Percentiles rank a stretch among this genome's conserved stretches.
phyloP scores from a whole-genome alignment of 2,797 vertebrate species.

The Uromys caudimaculatus region DNA sequence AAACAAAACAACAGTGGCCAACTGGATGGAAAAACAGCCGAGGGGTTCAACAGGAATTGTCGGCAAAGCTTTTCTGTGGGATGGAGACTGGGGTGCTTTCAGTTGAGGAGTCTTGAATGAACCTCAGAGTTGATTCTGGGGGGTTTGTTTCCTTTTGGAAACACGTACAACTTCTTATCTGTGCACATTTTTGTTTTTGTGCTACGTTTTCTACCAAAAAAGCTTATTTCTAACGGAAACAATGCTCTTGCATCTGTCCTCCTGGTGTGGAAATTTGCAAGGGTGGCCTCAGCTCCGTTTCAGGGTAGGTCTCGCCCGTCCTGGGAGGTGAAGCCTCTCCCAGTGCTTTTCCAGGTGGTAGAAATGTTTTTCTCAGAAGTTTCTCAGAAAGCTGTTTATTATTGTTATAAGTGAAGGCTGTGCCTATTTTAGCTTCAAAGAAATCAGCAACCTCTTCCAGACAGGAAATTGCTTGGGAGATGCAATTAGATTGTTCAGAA shows the following conservation, averaged over 20 bases:
- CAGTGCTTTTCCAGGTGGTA: constrained; percentile 77
- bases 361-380: constrained; percentile 69
- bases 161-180: not conserved
- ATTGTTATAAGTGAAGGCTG: constrained; percentile 77
- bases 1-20: not conserved
- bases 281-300: not conserved
- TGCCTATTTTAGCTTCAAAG: constrained; percentile 82
- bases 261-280: not conserved
- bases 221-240: not conserved
- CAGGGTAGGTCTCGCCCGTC: constrained; percentile 11
- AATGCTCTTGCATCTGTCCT: not conserved
- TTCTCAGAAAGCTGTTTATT: constrained; percentile 81
- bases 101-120: not conserved
- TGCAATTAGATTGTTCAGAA: constrained; percentile 76
- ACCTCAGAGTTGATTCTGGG: not conserved
- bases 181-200: not conserved
- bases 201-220: not conserved
- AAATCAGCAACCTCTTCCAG: constrained; percentile 78
- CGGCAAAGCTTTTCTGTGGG: not conserved
- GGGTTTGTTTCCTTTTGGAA: constrained; percentile 3
- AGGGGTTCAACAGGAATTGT: not conserved
- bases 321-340: constrained; percentile 29
- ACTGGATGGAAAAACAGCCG: not conserved
- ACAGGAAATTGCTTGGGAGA: constrained; percentile 79
- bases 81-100: not conserved